phyloP scores from a whole-genome alignment of 2,888 invertebrate species.

The Cremastinae sp. region DNA sequence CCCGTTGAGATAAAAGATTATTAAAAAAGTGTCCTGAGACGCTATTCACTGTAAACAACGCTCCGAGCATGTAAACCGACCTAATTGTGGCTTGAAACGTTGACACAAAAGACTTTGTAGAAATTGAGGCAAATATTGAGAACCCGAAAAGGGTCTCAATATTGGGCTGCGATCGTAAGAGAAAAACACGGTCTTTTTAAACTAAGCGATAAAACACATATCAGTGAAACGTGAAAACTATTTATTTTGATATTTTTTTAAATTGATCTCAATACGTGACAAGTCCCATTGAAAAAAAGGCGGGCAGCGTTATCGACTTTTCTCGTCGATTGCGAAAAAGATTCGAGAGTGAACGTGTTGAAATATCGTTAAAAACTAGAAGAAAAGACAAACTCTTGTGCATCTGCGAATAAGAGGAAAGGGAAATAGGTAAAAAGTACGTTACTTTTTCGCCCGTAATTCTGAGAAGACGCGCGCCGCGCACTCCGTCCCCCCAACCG shows the following conservation, averaged over 20 bases:
- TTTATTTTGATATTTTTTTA: background rate
- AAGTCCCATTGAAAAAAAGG: background rate
- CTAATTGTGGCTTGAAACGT: conserved; percentile 31
- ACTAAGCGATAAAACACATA: background rate
- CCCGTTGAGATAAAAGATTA: background rate
- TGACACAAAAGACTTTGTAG: conserved; percentile 50
- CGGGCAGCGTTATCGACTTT: too few species aligned
- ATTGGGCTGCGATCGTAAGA: conserved; percentile 44
- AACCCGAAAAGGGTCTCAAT: conserved; percentile 63
- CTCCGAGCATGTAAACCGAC: conserved; percentile 3
- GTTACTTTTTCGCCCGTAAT: conserved; percentile 7
- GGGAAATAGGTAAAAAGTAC: conserved; percentile 26
- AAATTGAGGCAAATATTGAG: conserved; percentile 59
- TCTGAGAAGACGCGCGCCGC: conserved; percentile 18
- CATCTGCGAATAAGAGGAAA: background rate
- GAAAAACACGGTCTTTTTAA: conserved; percentile 1
- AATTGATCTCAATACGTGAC: conserved; percentile 5
- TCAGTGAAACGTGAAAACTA: background rate
- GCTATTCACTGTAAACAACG: too few species aligned
- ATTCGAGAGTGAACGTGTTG: conserved; percentile 6
- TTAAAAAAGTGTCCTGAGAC: too few species aligned
- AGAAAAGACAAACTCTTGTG: too few species aligned
- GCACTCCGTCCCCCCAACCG: conserved; percentile 27
- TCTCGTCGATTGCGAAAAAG: background rate
- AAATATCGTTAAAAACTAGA: too few species aligned